These are phyloP conservation scores for Stenotaenia linearis DNA, from an alignment of 2,888 invertebrate species.

Conservation along the genomic window DNA sequence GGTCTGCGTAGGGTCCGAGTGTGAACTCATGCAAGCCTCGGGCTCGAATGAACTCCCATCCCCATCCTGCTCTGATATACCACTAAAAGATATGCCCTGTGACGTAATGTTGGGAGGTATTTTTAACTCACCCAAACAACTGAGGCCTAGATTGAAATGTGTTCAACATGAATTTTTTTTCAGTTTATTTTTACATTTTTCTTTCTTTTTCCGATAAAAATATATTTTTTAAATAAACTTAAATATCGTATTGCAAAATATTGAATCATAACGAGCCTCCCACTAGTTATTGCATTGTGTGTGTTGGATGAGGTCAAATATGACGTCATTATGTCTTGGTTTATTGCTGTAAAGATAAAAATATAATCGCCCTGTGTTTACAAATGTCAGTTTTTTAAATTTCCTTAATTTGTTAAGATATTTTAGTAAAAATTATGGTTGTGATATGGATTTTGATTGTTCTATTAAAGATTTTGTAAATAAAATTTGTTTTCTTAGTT, in stretches of 20 bases:
- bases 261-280: neutral
- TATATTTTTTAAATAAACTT: neutral
- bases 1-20: neutral
- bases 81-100: neutral
- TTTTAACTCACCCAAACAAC: slow-evolving; percentile 23
- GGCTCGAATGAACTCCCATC: slow-evolving; percentile 20
- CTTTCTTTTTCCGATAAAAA: neutral
- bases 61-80: slow-evolving; percentile 13
- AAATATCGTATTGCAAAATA: neutral
- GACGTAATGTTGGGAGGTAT: neutral
- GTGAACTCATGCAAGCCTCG: slow-evolving; percentile 19
- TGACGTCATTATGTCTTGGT: slow-evolving; percentile 7
- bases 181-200: neutral
- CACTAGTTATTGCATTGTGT: neutral
- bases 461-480: no score
- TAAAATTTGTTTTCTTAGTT: neutral
- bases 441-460: no score
- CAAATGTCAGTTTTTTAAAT: neutral
- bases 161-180: neutral
- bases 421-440: neutral
- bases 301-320: neutral
- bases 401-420: neutral
- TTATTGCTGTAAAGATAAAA: slow-evolving; percentile 7
- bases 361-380: neutral
- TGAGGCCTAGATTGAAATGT: slow-evolving; percentile 24